Evolutionary conservation across 1,140 invertebrate species (phyloP).

Genomic region (Apis mellifera): DNA sequence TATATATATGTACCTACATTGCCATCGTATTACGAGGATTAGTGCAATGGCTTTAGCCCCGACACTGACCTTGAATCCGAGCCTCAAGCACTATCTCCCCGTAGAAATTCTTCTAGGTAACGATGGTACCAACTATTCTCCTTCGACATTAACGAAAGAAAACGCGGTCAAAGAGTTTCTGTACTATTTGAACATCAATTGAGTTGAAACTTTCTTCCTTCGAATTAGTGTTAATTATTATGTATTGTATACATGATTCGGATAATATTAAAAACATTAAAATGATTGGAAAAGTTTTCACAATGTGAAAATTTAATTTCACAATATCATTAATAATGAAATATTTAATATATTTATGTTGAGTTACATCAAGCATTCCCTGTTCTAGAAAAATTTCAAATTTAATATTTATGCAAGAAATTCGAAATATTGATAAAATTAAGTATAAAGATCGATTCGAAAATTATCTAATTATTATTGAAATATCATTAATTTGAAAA

Average conservation of each 20-base stretch:
- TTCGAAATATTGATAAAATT: not conserved
- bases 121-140: conserved; percentile 26
- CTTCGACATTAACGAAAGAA: conserved; percentile 47
- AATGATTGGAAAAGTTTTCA: not conserved
- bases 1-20: not conserved
- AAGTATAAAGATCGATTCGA: too few species aligned
- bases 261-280: not conserved
- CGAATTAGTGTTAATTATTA: not conserved
- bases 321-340: not conserved
- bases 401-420: not conserved
- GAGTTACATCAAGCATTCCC: not conserved
- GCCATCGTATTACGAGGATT: conserved; percentile 28
- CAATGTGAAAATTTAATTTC: conserved; percentile 2
- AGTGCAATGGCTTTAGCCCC: conserved; percentile 48
- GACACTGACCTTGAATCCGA: conserved; percentile 62
- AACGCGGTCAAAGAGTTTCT: conserved; percentile 40
- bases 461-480: too few species aligned
- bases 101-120: conserved; percentile 47
- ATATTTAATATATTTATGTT: not conserved
- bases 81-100: conserved; percentile 32
- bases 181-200: conserved; percentile 14
- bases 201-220: conserved; percentile 2
- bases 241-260: not conserved
- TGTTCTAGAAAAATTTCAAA: not conserved
- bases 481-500: not conserved